phyloP scores from a whole-genome alignment of 2,888 invertebrate species.

The Xanthorhoe spadicearia region DNA sequence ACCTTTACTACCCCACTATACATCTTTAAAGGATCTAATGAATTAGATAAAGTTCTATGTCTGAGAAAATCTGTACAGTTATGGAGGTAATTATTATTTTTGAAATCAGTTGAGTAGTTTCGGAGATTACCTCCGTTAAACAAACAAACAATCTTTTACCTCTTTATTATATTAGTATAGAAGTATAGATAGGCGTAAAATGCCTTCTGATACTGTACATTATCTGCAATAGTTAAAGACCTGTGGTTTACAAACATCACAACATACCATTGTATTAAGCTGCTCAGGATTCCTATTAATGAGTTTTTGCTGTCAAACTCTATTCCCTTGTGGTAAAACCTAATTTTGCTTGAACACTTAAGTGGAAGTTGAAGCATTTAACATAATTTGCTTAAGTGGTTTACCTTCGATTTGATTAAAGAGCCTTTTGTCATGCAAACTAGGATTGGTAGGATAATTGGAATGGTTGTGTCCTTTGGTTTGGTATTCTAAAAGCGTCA shows the following conservation, averaged over 20 bases:
- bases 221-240: not conserved
- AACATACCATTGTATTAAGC: conserved; percentile 44
- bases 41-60: too few relatives aligned
- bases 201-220: not conserved
- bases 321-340: conserved; percentile 11
- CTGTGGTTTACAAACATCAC: conserved; percentile 33
- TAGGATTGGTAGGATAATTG: conserved; percentile 43
- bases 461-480: conserved; percentile 38
- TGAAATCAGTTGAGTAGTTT: too few relatives aligned
- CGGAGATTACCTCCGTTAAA: too few relatives aligned
- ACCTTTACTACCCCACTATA: too few relatives aligned
- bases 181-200: too few relatives aligned
- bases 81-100: too few relatives aligned
- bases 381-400: conserved; percentile 48
- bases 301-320: conserved; percentile 26
- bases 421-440: conserved; percentile 49
- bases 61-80: too few relatives aligned
- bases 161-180: too few relatives aligned
- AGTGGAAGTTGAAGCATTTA: conserved; percentile 40
- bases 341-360: conserved; percentile 19
- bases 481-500: not conserved
- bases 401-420: conserved; percentile 48
- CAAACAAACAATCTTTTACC: too few relatives aligned
- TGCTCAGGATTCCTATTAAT: conserved; percentile 27
- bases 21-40: too few relatives aligned